Evolutionary conservation across 2,888 invertebrate species (phyloP).

Genomic region (Heterodera filipjevi): DNA sequence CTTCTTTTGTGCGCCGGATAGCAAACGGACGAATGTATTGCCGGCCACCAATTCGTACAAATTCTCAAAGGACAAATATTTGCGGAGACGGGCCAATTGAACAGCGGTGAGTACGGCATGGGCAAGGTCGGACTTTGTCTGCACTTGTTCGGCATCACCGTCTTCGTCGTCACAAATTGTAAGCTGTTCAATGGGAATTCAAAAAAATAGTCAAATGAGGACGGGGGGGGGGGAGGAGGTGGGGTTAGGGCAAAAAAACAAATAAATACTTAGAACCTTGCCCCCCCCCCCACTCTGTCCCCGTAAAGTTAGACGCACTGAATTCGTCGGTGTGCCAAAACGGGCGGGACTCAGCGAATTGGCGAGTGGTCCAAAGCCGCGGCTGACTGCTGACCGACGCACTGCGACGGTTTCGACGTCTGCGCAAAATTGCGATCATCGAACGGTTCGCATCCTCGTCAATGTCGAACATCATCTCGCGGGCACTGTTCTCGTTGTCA

Average conservation of each 20-base stretch:
- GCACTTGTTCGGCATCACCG: background rate
- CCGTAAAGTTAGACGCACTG: too few relatives aligned
- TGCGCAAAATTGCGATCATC: background rate
- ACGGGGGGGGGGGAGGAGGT: too few relatives aligned
- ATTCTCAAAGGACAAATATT: background rate
- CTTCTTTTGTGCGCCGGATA: background rate
- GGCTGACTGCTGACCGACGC: constrained; percentile 1
- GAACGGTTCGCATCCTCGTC: background rate
- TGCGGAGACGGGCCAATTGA: background rate
- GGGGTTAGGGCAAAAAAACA: too few relatives aligned
- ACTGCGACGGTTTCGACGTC: background rate
- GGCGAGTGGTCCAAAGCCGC: background rate
- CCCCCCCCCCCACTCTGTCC: too few relatives aligned
- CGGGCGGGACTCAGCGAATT: background rate
- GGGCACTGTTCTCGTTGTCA: background rate
- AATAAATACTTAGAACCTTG: too few relatives aligned
- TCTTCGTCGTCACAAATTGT: background rate
- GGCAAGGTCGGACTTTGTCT: background rate
- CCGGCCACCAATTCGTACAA: background rate
- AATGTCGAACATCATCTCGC: background rate
- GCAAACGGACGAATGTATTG: background rate
- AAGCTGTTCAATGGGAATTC: background rate
- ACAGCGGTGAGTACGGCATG: background rate
- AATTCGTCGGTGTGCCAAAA: constrained; percentile 13
- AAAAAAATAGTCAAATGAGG: too few relatives aligned